Conservation (phyloP, 2,797 vertebrate species). For the Sebastes iracundus region DNA sequence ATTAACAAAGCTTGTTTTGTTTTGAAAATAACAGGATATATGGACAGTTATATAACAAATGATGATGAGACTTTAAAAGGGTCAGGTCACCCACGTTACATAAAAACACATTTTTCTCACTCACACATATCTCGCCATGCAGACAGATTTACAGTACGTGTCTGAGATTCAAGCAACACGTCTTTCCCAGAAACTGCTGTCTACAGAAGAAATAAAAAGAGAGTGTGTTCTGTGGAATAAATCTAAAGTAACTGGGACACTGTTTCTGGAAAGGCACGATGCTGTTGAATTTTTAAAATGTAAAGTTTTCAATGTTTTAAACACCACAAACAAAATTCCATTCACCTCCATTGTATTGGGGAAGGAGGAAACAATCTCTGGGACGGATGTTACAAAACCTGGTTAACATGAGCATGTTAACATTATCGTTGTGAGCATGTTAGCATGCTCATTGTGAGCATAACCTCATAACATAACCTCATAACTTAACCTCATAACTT, state of each 20-base stretch:
- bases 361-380: background rate
- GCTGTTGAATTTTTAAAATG: conserved; percentile 27
- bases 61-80: background rate
- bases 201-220: background rate
- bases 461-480: too few species aligned
- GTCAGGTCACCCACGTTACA: background rate
- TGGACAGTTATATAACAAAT: background rate
- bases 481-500: too few species aligned
- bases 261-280: background rate
- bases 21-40: background rate
- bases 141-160: background rate
- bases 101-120: background rate
- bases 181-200: background rate
- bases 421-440: background rate
- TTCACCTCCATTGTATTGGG: background rate
- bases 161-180: background rate
- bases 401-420: background rate
- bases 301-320: background rate
- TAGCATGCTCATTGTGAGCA: background rate
- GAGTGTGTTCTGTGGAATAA: background rate
- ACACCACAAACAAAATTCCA: background rate
- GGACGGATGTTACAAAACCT: background rate
- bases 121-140: background rate
- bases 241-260: conserved; percentile 17
- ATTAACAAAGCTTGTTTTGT: background rate